These are phyloP conservation scores for Muntiacus reevesi DNA, from an alignment of 2,113 vertebrate species.

Conservation along the genomic window DNA sequence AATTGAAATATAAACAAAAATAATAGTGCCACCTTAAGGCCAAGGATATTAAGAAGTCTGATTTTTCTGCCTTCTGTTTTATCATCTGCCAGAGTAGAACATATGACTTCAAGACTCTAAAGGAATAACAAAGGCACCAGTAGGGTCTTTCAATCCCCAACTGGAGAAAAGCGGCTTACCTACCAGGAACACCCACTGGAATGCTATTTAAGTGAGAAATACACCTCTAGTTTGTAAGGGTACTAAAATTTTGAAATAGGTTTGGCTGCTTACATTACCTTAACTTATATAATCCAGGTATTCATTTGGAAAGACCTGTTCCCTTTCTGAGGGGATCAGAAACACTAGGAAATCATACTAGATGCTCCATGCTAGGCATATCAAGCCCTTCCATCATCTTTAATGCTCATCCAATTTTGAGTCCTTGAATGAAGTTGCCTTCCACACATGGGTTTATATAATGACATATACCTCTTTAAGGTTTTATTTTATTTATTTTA, in stretches of 20 bases:
- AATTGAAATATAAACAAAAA: not conserved
- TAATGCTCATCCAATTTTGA: not conserved
- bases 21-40: not conserved
- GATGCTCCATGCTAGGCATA: not conserved
- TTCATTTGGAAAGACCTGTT: not conserved
- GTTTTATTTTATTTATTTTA: constrained; percentile 2
- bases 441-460: not conserved
- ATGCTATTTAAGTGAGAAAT: not conserved
- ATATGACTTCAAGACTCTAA: not conserved
- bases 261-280: not conserved
- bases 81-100: not conserved
- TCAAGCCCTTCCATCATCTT: not conserved
- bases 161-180: not conserved
- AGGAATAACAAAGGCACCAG: not conserved
- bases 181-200: not conserved
- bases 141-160: not conserved
- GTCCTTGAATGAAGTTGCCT: not conserved
- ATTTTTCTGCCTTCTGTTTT: not conserved
- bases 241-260: not conserved
- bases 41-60: not conserved
- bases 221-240: not conserved
- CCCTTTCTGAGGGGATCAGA: not conserved
- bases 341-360: not conserved
- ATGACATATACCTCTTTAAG: not conserved
- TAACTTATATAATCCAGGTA: not conserved